Evolutionary conservation across 2,113 vertebrate species (phyloP).

Genomic region (Eretmochelys imbricata): DNA sequence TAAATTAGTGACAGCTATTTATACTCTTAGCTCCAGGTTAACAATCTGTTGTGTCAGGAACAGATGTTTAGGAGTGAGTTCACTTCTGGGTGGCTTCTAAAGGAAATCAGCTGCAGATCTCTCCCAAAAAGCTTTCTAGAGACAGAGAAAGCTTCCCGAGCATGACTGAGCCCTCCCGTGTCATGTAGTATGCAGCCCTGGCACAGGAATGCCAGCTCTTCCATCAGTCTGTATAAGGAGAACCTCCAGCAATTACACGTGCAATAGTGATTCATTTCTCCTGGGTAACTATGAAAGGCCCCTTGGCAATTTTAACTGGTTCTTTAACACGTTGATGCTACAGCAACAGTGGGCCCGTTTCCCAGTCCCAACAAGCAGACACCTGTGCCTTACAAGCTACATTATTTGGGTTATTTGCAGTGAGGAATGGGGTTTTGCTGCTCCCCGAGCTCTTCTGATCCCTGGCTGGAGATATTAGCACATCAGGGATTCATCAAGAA

Average conservation of each 20-base stretch:
- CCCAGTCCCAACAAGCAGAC: neutral
- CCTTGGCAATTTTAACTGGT: neutral
- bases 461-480: constrained; percentile 5
- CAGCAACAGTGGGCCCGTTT: neutral
- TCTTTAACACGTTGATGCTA: neutral
- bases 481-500: constrained; percentile 31
- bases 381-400: neutral
- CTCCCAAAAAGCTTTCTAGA: neutral
- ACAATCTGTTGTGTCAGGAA: no score
- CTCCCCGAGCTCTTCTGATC: constrained; percentile 8
- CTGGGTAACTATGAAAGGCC: neutral
- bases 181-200: neutral
- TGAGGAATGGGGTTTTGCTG: constrained; percentile 6
- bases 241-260: neutral
- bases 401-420: neutral
- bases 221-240: neutral
- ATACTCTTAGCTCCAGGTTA: neutral
- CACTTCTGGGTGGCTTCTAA: neutral
- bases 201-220: rapidly evolving
- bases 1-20: neutral
- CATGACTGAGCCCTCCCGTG: neutral
- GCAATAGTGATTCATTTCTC: neutral
- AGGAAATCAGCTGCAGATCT: neutral
- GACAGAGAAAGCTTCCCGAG: neutral
- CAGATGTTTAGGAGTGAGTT: neutral